Conservation (phyloP, 2,888 invertebrate species). For the Lasioglossum oenotherae region DNA sequence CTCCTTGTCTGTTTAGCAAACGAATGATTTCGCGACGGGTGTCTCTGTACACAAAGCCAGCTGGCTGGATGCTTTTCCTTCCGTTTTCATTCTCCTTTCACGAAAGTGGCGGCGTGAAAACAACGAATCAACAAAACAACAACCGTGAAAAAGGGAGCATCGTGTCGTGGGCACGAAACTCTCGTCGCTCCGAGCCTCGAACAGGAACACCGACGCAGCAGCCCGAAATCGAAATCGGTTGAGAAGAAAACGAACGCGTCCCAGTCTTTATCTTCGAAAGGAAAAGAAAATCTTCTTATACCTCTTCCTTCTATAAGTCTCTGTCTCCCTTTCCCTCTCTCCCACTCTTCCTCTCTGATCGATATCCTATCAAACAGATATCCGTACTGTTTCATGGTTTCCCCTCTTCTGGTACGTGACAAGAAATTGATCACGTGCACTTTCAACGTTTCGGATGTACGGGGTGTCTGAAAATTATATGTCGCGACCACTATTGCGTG, state of each 20-base stretch:
- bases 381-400: conserved; percentile 21
- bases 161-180: conserved; percentile 24
- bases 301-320: not conserved
- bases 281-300: conserved; percentile 41
- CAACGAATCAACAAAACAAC: conserved; percentile 34
- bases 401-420: conserved; percentile 44
- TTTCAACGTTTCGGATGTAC: not conserved
- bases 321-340: too few relatives aligned
- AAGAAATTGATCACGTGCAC: conserved; percentile 38
- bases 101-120: conserved; percentile 35
- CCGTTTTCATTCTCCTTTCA: conserved; percentile 14
- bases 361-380: conserved; percentile 40
- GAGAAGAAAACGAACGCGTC: not conserved
- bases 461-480: too few relatives aligned
- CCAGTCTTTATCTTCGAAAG: conserved; percentile 33
- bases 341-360: not conserved
- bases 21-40: conserved; percentile 31
- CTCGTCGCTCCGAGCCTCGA: conserved; percentile 1
- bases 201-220: conserved; percentile 1
- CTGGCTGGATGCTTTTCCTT: conserved; percentile 10
- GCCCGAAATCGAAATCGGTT: conserved; percentile 15
- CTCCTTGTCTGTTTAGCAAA: conserved; percentile 37
- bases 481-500: too few relatives aligned
- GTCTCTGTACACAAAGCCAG: conserved; percentile 2
- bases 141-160: not conserved